Percentiles rank a stretch among this genome's conserved stretches.
phyloP scores from a whole-genome alignment of 1,140 invertebrate species.

The Psilanteris sp. region DNA sequence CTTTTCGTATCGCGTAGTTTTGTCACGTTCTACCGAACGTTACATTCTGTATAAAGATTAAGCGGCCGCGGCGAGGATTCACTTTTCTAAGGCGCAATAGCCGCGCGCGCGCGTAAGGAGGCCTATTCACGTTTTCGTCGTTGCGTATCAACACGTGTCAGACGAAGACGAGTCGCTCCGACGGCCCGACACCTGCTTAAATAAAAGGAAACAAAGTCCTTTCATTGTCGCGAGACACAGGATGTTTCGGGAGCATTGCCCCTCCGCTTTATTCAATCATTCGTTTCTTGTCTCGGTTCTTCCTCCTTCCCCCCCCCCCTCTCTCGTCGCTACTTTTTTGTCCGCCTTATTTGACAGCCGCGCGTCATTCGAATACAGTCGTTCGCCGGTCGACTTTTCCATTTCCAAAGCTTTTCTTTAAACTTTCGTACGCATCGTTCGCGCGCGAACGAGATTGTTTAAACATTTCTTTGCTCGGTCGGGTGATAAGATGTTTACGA shows the following conservation, averaged over 20 bases:
- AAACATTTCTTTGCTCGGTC: no score
- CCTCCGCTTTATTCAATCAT: slow-evolving; percentile 14
- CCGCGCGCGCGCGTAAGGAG: slow-evolving; percentile 28
- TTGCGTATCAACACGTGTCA: slow-evolving; percentile 65
- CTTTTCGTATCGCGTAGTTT: slow-evolving; percentile 42
- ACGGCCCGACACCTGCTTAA: slow-evolving; percentile 39
- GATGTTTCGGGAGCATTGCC: slow-evolving; percentile 41
- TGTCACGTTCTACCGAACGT: slow-evolving; percentile 53
- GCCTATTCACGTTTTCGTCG: slow-evolving; percentile 49
- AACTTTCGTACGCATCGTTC: no score
- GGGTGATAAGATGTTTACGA: no score
- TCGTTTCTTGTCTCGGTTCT: not conserved
- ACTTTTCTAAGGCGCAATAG: slow-evolving; percentile 56
- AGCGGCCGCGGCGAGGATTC: slow-evolving; percentile 36
- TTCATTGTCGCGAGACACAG: slow-evolving; percentile 40
- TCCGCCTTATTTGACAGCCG: no score
- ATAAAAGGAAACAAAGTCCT: slow-evolving; percentile 67
- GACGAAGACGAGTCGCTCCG: slow-evolving; percentile 30
- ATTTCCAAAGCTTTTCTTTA: no score
- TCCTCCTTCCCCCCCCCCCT: not conserved
- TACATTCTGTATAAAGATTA: slow-evolving; percentile 61
- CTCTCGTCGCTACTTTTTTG: no score
- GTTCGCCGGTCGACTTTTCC: no score
- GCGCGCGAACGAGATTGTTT: no score
- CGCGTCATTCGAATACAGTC: no score